Evolutionary conservation across 2,888 invertebrate species (phyloP).

Genomic region (Himalopsyche tibetana): DNA sequence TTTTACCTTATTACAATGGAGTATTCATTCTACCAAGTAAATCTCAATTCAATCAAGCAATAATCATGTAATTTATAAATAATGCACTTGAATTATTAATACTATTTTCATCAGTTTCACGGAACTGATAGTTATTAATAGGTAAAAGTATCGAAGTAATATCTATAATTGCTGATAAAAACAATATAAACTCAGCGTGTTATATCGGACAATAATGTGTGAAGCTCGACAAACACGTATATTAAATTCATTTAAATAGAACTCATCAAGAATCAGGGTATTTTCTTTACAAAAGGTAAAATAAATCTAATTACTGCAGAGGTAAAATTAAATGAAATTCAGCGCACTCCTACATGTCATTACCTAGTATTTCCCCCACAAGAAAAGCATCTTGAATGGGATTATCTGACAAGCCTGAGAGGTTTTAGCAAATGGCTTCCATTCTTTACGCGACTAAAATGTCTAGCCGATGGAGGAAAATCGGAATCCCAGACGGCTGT

Average conservation of each 20-base stretch:
- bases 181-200: too few relatives aligned
- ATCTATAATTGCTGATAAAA: too few relatives aligned
- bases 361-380: slow-evolving; percentile 19
- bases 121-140: too few relatives aligned
- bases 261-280: not conserved
- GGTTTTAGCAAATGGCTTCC: slow-evolving; percentile 40
- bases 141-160: too few relatives aligned
- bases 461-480: slow-evolving; percentile 16
- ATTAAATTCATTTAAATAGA: not conserved
- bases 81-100: too few relatives aligned
- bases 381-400: slow-evolving; percentile 5
- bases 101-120: too few relatives aligned
- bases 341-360: slow-evolving; percentile 9
- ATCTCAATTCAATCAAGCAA: too few relatives aligned
- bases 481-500: not conserved
- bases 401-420: slow-evolving; percentile 28
- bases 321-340: slow-evolving; percentile 29
- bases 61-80: too few relatives aligned
- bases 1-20: too few relatives aligned
- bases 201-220: too few relatives aligned
- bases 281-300: not conserved
- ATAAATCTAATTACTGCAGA: slow-evolving; percentile 31
- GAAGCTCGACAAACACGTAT: too few relatives aligned
- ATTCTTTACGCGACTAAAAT: slow-evolving; percentile 38
- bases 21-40: too few relatives aligned